Evolutionary conservation across 2,888 invertebrate genomes (phyloP), one percentile per base, ranked within the genome.

Genomic region (Belgica antarctica): DNA sequence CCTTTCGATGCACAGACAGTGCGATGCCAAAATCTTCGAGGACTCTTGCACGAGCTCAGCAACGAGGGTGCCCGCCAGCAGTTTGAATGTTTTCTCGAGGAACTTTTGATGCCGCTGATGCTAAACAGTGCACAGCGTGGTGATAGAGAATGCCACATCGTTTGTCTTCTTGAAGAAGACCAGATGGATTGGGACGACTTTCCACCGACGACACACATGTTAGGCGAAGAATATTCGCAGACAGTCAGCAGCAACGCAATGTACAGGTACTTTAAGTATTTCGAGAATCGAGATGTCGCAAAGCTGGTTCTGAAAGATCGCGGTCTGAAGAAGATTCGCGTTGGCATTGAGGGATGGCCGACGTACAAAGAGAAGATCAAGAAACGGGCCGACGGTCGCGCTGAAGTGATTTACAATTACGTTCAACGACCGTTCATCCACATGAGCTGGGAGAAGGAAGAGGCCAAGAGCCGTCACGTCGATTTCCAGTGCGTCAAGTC

Each of bases 281-380:
- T 99, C 72, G 99, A 99, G 80, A 99, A 99, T 78, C 84, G 99
- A 66, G 99, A 99, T 78, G 98, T 99, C 4, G 99, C 99, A 5
- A 99, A 99, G 77, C 95, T 95, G 79, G 98, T 99, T 25, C 88
- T 99, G 85, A 98, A 98, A 77, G 99, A 99, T 78, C 86, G 99
- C 57, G 98, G 98, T 0, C 82, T 99, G 70, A 99, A 99, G 81
- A 99, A 99, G 78, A 99, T 99, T 73, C 89, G 98, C 1, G 85
- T 99, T 22, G 99, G 99, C 4, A 98, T 99, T 72, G 98, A 99
- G 82, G 98, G 97, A 0, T 99, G 99, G 80, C 99, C 99, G 1
- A 99, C 99, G 0, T 96, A 98, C 83, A 99, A 98, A 78, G 99
- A 99, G 78, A 99, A 99, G 79, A 90, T 99, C 1, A 95, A 96